These are phyloP conservation scores for Oxytorus armatus DNA, from an alignment of 2,888 invertebrate species.

Conservation along the genomic window DNA sequence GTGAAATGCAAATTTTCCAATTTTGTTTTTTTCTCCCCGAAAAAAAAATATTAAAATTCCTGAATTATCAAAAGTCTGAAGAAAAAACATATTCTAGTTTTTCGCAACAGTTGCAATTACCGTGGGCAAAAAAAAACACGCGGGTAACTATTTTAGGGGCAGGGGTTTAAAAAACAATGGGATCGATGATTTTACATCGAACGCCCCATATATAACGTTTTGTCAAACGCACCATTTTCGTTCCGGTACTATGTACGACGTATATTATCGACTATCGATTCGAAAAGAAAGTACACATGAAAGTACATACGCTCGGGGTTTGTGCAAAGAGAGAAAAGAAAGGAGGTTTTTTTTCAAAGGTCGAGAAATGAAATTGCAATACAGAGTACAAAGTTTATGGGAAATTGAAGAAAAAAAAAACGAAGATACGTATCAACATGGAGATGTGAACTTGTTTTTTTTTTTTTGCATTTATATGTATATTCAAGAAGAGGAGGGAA, in stretches of 20 bases:
- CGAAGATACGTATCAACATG: not conserved
- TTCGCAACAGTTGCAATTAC: too few relatives aligned
- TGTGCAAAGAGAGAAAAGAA: not conserved
- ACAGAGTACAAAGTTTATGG: conserved; percentile 20
- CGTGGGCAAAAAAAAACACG: too few relatives aligned
- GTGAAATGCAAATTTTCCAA: too few relatives aligned
- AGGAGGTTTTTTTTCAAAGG: too few relatives aligned
- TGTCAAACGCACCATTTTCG: too few relatives aligned
- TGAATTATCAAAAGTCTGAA: not conserved
- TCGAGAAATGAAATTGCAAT: conserved; percentile 24
- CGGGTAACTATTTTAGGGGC: too few relatives aligned
- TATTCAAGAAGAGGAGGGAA: not conserved
- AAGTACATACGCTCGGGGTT: not conserved
- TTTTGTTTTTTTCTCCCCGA: not conserved
- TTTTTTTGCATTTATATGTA: conserved; percentile 33
- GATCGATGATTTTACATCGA: too few relatives aligned
- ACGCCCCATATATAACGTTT: too few relatives aligned
- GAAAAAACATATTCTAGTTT: not conserved
- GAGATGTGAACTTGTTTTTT: not conserved
- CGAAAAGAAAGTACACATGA: not conserved
- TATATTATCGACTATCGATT: conserved; percentile 39
- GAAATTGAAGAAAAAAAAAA: conserved; percentile 7
- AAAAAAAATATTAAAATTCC: not conserved
- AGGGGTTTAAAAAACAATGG: too few relatives aligned
- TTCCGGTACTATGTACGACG: too few relatives aligned